Evolutionary conservation across 2,113 vertebrate species (phyloP), one percentile per base, ranked within the genome.

Genomic region (Bubo scandiacus): DNA sequence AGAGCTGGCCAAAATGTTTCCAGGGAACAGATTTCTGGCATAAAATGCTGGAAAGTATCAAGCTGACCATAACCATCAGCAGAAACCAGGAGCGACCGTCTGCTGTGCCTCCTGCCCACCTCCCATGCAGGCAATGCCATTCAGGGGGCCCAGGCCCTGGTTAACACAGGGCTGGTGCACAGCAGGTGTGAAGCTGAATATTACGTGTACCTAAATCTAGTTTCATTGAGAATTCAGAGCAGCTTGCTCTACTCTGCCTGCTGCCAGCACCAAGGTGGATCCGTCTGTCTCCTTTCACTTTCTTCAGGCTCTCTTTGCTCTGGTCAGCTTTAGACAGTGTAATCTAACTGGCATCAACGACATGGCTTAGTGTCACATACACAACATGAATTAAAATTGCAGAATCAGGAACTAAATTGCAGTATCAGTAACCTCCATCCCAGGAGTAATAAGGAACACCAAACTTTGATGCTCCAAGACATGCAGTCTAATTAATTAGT

Each of bases 311-410:
- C 40, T 47, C 38, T 63, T 42, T 65, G 55, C 74, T 75, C 54
- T 15, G 30, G 14, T 36, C 52, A 62, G 21, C 36, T 80, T 75
- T 36, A 57, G 40, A 4, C 0, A 0, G 36, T 21, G 15, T 20
- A 36, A 61, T 29, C 21, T 11, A 55, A 32, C 32, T 4, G n/a
- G 18, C 54, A 47, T 30, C 66, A 45, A 3, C 4, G 29, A 38
- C 0, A 1, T 4, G 17, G 38, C 19, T 82, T 13, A 52, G 43
- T 1, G 3, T 38, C 75, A 58, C 1, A 1, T 13, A 29, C 42
- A 54, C 43, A 30, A 15, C 15, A 15, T 23, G 47, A 77, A 80
- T 43, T 51, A 18, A 84, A 84, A 88, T 2, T 74, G 38, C 65
- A 78, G 72, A 51, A 66, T 78, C 42, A 30, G 75, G 43, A 84